A percentile compares a stretch with the other conserved stretches of the same genome.
Conservation (phyloP, 2,888 invertebrate species). For the Lordiphosa andalusiaca region DNA sequence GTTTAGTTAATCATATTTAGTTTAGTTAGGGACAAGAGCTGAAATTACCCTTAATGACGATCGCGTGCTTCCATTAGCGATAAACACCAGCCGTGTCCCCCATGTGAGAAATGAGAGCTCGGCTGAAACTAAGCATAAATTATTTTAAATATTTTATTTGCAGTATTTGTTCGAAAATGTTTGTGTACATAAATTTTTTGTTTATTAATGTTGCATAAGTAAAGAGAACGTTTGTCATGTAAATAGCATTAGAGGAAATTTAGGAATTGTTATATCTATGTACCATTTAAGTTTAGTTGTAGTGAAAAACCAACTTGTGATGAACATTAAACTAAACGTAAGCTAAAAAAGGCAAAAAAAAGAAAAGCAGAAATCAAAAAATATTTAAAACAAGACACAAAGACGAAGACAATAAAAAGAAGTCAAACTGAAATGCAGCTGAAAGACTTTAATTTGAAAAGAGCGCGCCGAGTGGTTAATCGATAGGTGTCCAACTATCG, state of each 20-base stretch:
- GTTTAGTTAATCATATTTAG: constrained; percentile 32
- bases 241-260: constrained; percentile 46
- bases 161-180: constrained; percentile 47
- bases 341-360: constrained; percentile 56
- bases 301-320: constrained; percentile 60
- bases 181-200: constrained; percentile 54
- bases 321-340: constrained; percentile 37
- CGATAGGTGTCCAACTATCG: not conserved
- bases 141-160: constrained; percentile 58
- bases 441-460: constrained; percentile 23
- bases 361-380: not conserved
- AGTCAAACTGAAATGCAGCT: constrained; percentile 21
- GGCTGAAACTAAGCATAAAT: constrained; percentile 53
- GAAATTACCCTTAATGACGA: constrained; percentile 58
- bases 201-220: constrained; percentile 1
- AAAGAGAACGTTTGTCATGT: constrained; percentile 29
- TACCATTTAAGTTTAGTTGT: constrained; percentile 55
- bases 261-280: constrained; percentile 60
- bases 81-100: constrained; percentile 26
- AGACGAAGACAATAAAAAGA: constrained; percentile 29
- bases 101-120: no score
- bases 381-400: constrained; percentile 3
- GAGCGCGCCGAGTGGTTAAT: constrained; percentile 6
- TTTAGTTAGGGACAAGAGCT: constrained; percentile 37
- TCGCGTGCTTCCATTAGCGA: constrained; percentile 75